phyloP scores from a whole-genome alignment of 2,113 vertebrate species.

The Vireo altiloquus region DNA sequence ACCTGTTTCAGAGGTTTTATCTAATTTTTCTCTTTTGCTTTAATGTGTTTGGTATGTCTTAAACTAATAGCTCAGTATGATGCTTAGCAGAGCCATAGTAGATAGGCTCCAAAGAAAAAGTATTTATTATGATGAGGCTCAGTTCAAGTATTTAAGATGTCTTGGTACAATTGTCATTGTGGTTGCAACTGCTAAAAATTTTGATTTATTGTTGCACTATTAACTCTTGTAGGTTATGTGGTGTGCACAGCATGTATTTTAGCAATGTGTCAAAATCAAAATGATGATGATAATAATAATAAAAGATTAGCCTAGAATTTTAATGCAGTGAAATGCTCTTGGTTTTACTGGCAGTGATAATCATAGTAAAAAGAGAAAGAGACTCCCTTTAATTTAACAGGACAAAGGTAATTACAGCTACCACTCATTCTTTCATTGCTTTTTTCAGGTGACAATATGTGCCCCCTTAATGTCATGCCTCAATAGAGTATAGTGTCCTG shows the following conservation, averaged over 20 bases:
- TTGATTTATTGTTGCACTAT: constrained; percentile 17
- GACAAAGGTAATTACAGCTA: background rate
- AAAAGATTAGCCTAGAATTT: constrained; percentile 8
- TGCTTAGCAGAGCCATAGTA: background rate
- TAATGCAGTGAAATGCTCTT: constrained; percentile 23
- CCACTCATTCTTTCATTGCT: background rate
- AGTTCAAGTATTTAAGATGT: constrained; percentile 32
- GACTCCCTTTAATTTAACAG: background rate
- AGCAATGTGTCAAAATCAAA: constrained; percentile 43
- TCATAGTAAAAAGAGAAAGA: background rate
- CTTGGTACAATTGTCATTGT: background rate
- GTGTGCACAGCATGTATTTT: constrained; percentile 26
- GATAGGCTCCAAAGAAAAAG: constrained; percentile 14
- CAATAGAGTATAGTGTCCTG: background rate
- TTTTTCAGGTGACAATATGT: background rate
- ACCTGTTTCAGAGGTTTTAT: background rate
- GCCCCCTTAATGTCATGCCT: background rate
- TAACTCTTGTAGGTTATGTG: constrained; percentile 12
- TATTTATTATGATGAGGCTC: constrained; percentile 22
- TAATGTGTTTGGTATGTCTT: constrained; percentile 32
- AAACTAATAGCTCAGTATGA: constrained; percentile 2
- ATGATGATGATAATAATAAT: background rate
- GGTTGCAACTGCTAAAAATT: constrained; percentile 30
- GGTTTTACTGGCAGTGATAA: background rate
- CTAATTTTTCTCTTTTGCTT: constrained; percentile 33